phyloP scores from a whole-genome alignment of 2,888 invertebrate species.

The Macrostomum cliftonense region DNA sequence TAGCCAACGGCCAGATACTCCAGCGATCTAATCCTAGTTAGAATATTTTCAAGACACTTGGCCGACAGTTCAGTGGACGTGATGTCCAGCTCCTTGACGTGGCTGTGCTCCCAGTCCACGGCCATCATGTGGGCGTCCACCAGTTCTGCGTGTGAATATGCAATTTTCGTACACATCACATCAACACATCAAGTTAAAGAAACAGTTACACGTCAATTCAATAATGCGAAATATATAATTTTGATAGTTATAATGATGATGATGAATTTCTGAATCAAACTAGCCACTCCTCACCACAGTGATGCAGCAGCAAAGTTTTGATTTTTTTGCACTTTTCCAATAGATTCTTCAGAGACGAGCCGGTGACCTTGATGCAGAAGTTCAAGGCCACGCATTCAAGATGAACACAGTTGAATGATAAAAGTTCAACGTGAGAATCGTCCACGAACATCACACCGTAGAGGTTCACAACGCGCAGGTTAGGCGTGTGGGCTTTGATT shows the following conservation, averaged over 20 bases:
- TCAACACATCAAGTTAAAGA: too few relatives aligned
- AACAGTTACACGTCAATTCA: too few relatives aligned
- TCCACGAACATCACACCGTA: conserved; percentile 96
- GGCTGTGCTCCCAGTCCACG: conserved; percentile 93
- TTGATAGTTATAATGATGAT: background rate
- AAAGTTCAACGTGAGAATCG: conserved; percentile 93
- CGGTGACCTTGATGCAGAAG: conserved; percentile 87
- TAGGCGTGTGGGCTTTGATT: conserved; percentile 88
- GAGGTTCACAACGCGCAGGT: conserved; percentile 82
- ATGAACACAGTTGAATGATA: conserved; percentile 69
- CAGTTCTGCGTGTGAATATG: too few relatives aligned
- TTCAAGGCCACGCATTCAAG: conserved; percentile 89
- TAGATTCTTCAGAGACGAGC: conserved; percentile 75
- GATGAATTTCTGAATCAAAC: background rate
- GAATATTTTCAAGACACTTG: conserved; percentile 76
- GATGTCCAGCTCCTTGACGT: conserved; percentile 75
- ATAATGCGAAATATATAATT: too few relatives aligned
- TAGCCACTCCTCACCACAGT: conserved; percentile 55
- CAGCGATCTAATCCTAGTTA: conserved; percentile 60
- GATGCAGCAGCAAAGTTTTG: conserved; percentile 77
- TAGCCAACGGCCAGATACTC: conserved; percentile 77
- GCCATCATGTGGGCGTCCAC: conserved; percentile 77
- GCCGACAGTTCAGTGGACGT: conserved; percentile 85
- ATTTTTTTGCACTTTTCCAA: conserved; percentile 79
- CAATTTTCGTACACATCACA: too few relatives aligned